phyloP scores from a whole-genome alignment of 2,797 vertebrate genomes.

The Gobionotothen gibberifrons region DNA sequence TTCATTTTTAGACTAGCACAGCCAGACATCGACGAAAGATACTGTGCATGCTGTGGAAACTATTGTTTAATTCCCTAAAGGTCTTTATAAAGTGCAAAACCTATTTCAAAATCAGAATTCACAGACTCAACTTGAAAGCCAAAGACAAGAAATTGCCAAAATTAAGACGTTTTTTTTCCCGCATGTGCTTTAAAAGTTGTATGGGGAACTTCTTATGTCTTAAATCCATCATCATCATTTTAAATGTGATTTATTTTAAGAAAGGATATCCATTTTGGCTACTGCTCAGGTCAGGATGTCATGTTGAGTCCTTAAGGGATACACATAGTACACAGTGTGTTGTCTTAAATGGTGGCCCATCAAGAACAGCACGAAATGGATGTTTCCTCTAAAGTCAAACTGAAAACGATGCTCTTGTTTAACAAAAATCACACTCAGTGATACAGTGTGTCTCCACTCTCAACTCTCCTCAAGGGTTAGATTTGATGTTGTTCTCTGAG shows the following conservation, averaged over 20 bases:
- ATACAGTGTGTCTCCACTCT: neutral
- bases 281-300: too few relatives aligned
- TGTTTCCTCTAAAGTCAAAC: slow-evolving; percentile 24
- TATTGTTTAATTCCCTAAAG: neutral
- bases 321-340: neutral
- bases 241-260: neutral
- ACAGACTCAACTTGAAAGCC: neutral
- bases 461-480: slow-evolving; percentile 13
- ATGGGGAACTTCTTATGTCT: neutral
- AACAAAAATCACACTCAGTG: slow-evolving; percentile 17
- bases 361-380: slow-evolving; percentile 18
- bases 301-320: neutral
- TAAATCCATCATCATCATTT: neutral
- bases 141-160: too few relatives aligned
- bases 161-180: neutral
- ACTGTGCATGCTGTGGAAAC: neutral
- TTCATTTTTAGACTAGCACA: too few relatives aligned
- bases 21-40: too few relatives aligned
- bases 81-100: neutral
- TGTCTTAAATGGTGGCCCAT: slow-evolving; percentile 5
- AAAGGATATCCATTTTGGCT: neutral
- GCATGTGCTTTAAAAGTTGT: neutral
- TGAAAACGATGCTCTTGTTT: slow-evolving; percentile 12
- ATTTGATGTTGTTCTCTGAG: slow-evolving; percentile 2
- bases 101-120: slow-evolving; percentile 1